Evolutionary conservation across 2,797 vertebrate genomes (phyloP), one percentile per base, ranked within the genome.

Genomic region (Mastacembelus armatus): DNA sequence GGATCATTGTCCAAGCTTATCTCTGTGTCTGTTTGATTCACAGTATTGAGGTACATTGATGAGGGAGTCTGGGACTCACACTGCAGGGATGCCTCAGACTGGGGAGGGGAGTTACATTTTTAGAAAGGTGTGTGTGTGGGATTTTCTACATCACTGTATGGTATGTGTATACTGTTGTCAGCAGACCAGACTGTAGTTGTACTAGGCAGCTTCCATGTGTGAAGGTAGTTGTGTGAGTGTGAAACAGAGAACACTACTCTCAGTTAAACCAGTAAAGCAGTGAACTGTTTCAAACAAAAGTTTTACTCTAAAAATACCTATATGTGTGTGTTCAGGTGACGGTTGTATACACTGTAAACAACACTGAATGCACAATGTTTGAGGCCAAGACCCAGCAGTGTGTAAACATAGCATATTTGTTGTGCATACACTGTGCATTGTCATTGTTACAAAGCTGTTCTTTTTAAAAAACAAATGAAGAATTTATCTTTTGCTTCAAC

Each of bases 1-100:
- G 27, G 74, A 90, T 92, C 83, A 89, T 89, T 88, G 89, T 86
- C 74, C 71, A 26, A 15, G 63, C 72, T 84, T 74, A 80, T 88
- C 78, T 57, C 30, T 57, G 67, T 78, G 61, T 74, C 42, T 57
- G 40, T 72, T 79, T n/a, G 19, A 59, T 66, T 78, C 70, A 63
- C 67, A 63, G 49, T 67, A 43, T 68, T 68, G 57, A 80, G 78
- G 66, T 49, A 62, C 72, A 85, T 81, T 81, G 87, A 86, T 83
- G 77, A 64, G 85, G 75, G 77, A 81, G 79, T 16, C 24, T 50
- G 77, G 62, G 73, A 75, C 51, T 74, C 81, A 79, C 77, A 66
- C 48, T 66, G 60, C 61, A 70, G 72, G 70, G 59, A 70, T 24
- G 57, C 60, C 55, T 71, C 65, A 43, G 24, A 73, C 29, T 21